Evolutionary conservation across 1,140 invertebrate species (phyloP).

Genomic region (Cyphomyrmex costatus): DNA sequence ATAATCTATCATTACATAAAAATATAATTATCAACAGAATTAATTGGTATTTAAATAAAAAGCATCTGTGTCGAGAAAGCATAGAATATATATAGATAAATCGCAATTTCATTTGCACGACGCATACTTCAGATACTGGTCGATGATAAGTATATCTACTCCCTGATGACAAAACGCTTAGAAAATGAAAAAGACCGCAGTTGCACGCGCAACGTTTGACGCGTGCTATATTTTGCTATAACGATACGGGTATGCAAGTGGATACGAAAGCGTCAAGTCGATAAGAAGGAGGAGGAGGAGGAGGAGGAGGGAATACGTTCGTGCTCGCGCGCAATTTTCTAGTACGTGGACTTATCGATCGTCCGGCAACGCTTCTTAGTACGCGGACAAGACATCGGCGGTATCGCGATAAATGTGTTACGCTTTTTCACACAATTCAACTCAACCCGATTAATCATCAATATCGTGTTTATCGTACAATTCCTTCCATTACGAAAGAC

Average conservation of each 20-base stretch:
- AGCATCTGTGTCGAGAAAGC: neutral
- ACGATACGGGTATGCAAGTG: constrained; percentile 36
- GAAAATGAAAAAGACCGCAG: constrained; percentile 26
- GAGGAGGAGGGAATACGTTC: constrained; percentile 27
- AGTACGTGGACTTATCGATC: constrained; percentile 50
- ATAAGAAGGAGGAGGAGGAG: constrained; percentile 15
- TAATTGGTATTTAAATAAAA: neutral
- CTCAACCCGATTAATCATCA: neutral
- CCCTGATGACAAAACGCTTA: constrained; percentile 30
- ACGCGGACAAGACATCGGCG: constrained; percentile 19
- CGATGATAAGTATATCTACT: constrained; percentile 38
- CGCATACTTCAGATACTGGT: neutral
- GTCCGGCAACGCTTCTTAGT: constrained; percentile 10
- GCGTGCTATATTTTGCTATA: constrained; percentile 29
- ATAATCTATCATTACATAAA: no score
- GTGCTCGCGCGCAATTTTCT: constrained; percentile 45
- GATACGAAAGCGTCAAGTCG: constrained; percentile 48
- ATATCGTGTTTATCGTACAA: neutral
- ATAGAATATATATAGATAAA: neutral
- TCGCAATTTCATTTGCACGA: neutral
- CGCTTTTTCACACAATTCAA: constrained; percentile 14
- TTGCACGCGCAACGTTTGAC: constrained; percentile 12
- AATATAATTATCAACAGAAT: no score
- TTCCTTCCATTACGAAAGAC: neutral
- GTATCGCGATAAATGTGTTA: constrained; percentile 39